Percentiles rank a stretch among this genome's conserved stretches.
These are phyloP conservation scores for Leucophenga maculata DNA, from an alignment of 2,888 invertebrate species.

Conservation along the genomic window DNA sequence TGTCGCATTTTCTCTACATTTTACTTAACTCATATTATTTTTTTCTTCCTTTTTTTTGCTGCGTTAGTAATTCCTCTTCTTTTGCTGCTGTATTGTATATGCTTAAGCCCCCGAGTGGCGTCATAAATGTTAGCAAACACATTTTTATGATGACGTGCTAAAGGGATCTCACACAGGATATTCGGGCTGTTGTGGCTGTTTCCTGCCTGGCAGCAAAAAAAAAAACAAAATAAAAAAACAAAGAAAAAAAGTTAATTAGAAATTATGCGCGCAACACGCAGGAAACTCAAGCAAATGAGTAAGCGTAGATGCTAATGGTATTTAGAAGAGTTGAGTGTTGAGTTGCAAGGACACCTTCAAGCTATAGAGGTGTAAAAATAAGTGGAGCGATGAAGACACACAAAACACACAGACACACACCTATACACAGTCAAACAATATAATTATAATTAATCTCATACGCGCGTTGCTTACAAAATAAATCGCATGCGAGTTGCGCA, in stretches of 20 bases:
- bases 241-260: slow-evolving; percentile 22
- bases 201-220: slow-evolving; percentile 5
- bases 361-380: too few species aligned
- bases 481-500: background rate
- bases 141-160: slow-evolving; percentile 65
- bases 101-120: slow-evolving; percentile 53
- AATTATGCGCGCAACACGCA: slow-evolving; percentile 18
- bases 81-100: background rate
- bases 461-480: background rate
- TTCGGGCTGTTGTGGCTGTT: background rate
- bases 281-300: background rate
- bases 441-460: slow-evolving; percentile 10
- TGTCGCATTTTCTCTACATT: too few species aligned
- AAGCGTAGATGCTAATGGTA: background rate
- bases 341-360: background rate
- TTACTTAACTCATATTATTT: background rate
- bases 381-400: too few species aligned
- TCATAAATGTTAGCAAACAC: slow-evolving; percentile 53
- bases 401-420: background rate
- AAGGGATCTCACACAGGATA: slow-evolving; percentile 48
- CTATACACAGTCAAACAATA: background rate
- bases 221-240: background rate
- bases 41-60: slow-evolving; percentile 6
- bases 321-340: background rate
- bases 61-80: background rate